Conservation (phyloP, 2,113 vertebrate genomes). For the Sinocyclocheilus maitianheensis region DNA sequence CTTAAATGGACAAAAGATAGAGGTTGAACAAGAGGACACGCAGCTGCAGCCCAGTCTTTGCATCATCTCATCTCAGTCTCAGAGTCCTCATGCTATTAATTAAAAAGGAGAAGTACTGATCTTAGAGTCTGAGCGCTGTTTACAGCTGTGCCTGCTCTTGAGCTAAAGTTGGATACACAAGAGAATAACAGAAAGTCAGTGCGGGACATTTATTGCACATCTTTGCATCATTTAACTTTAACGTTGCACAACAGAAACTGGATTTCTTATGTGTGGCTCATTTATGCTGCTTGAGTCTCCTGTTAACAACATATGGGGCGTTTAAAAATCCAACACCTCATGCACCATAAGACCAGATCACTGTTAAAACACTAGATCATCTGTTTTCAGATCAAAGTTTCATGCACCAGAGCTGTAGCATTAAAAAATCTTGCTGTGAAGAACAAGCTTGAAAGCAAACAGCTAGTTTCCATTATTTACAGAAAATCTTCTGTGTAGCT, state of each 20-base stretch:
- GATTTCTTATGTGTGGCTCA: background rate
- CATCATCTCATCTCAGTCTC: slow-evolving; percentile 31
- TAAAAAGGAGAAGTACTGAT: slow-evolving; percentile 34
- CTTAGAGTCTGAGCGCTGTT: slow-evolving; percentile 30
- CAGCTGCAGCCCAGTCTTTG: slow-evolving; percentile 69
- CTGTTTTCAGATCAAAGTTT: slow-evolving; percentile 3
- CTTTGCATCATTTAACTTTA: slow-evolving; percentile 21
- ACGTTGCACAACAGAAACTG: slow-evolving; percentile 16
- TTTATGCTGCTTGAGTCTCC: slow-evolving; percentile 10
- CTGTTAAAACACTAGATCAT: background rate
- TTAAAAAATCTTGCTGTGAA: background rate
- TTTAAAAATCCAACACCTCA: slow-evolving; percentile 18
- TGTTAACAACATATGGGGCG: background rate
- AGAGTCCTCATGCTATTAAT: slow-evolving; percentile 34
- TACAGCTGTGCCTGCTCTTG: slow-evolving; percentile 29
- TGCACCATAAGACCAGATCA: background rate
- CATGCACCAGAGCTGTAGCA: background rate
- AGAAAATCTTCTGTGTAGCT: too few species aligned
- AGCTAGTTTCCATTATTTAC: too few species aligned
- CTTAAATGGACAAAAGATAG: slow-evolving; percentile 55
- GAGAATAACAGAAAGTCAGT: slow-evolving; percentile 8
- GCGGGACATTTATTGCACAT: slow-evolving; percentile 35
- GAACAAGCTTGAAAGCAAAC: background rate
- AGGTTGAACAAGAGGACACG: slow-evolving; percentile 66
- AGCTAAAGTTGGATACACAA: slow-evolving; percentile 23